Evolutionary conservation across 2,888 invertebrate genomes (phyloP).

Genomic region (Myathropa florea): DNA sequence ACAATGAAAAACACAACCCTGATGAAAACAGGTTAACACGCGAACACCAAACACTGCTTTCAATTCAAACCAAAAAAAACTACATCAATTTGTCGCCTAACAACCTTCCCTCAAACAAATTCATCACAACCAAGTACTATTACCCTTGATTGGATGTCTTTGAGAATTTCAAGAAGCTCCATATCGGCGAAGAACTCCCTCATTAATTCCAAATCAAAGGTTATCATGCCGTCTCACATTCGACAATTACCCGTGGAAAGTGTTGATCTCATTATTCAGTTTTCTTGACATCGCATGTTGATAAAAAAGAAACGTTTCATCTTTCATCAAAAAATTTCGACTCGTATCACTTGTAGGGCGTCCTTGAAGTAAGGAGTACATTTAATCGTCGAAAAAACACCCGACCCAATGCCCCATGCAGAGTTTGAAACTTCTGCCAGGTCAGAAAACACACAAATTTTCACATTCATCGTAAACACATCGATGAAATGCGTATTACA

Average conservation of each 20-base stretch:
- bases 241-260: not conserved
- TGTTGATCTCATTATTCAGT: not conserved
- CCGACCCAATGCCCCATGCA: not conserved
- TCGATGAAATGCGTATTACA: not conserved
- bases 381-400: not conserved
- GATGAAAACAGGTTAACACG: not conserved
- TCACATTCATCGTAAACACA: not conserved
- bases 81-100: not conserved
- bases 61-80: not conserved
- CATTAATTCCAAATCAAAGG: not conserved
- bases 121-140: not conserved
- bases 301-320: not conserved
- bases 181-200: not conserved
- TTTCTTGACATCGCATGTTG: not conserved
- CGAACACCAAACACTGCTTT: not conserved
- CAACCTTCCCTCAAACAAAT: not conserved
- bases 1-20: not conserved
- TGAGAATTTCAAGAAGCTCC: not conserved
- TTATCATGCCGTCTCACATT: not conserved
- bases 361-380: not conserved
- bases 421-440: not conserved
- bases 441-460: not conserved
- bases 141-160: not conserved
- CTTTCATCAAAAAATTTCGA: not conserved
- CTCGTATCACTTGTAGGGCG: not conserved